Evolutionary conservation across 2,888 invertebrate species (phyloP), one percentile per base, ranked within the genome.

Genomic region (Anoncus sp.): DNA sequence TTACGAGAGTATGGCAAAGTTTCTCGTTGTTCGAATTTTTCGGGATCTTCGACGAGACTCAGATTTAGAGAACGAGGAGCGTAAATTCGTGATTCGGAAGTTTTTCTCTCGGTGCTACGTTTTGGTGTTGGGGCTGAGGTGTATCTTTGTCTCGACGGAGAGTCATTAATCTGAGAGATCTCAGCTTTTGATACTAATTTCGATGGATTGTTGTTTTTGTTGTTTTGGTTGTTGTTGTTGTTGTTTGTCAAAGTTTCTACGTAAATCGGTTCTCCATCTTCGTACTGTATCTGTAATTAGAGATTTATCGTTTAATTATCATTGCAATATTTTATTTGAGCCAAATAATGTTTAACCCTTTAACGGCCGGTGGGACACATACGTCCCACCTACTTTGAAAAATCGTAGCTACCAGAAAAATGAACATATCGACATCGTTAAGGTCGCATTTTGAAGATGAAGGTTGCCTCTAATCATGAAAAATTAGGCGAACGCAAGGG

Each of bases 251-350:
- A 79, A 10, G 81, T 66, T 6, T 83, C 81, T 3, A 86, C 60
- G 71, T 82, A 89, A 1, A 85, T 43, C 3, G 83, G 82, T 2
- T 86, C 84, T 6, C 82, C 81, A 6, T 85, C 75, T 45, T 89
- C 88, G 59, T 88, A 85, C 60, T 88, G 85, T 79, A 87, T 83
- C 85, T 88, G 67, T 14, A 71, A 67, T 55, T 35, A 16, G 7
- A 5, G 31, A 31, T 31, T 31, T 31, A 31, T n/a, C n/a, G n/a
- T n/a, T n/a, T n/a, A n/a, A n/a, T n/a, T n/a, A n/a, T n/a, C n/a
- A n/a, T n/a, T n/a, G n/a, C n/a, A n/a, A n/a, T n/a, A n/a, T n/a
- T n/a, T n/a, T n/a, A n/a, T n/a, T n/a, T n/a, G n/a, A n/a, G n/a
- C n/a, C n/a, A n/a, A n/a, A n/a, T n/a, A n/a, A n/a, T n/a, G n/a